Base-by-base conservation (phyloP, 2,113 vertebrate species). In the Petromus typicus region DNA sequence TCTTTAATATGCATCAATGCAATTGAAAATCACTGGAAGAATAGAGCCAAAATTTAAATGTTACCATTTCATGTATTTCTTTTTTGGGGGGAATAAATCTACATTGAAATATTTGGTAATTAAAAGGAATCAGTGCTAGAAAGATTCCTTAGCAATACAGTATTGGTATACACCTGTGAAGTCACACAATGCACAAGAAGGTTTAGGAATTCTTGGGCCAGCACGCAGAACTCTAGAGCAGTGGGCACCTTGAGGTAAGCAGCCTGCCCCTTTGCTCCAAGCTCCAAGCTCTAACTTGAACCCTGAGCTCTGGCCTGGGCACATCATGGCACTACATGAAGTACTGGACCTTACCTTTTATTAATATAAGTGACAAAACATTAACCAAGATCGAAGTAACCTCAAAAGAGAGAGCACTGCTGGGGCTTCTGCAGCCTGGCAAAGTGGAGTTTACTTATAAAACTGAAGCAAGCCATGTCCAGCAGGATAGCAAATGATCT, bases 361-460 rank as follows among this genome's bases (percentile, higher is more conserved):
- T 91, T 93, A 86, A 95, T 34, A 48, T 12, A 96, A 95, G 96
- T 86, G 96, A 91, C 78, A 94, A 96, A 97, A 95, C 94, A 96
- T 69, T 59, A 80, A 80, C 73, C 51, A 75, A 64, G 37, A 82
- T 48, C 78, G 54, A 91, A 90, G 82, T 37, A 67, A 27, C 37
- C 69, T 6, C 78, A 93, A 95, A 98, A 95, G 87, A 93, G 54
- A 64, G 14, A 90, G 76, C 22, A 57, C 86, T 95, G 89, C 96
- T 79, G 82, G 81, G 92, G 61, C 27, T 96, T 89, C 73, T 59
- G 84, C 73, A 94, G 61, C 87, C 54, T 22, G 83, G 0, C 88
- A 89, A 79, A 94, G 66, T 6, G 48, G 32, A 76, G 81, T 90
- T 91, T 87, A 90, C 81, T 83, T 34, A 75, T 13, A 34, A 63